Base-by-base conservation (phyloP, 1,140 invertebrate species). In the Drosophila ambigua region DNA sequence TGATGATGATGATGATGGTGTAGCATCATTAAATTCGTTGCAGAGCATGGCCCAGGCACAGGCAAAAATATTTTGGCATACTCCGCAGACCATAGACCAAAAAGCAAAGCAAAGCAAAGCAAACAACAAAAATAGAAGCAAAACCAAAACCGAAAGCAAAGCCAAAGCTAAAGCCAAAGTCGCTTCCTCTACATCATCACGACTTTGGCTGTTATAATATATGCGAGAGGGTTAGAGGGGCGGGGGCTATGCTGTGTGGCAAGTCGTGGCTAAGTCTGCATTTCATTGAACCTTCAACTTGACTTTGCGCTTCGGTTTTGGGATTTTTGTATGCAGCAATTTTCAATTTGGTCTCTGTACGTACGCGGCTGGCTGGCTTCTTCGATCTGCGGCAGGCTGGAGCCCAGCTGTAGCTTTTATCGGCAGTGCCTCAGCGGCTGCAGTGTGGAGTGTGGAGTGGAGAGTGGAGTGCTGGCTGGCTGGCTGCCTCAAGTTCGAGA, bases 261-360 rank as follows among this genome's bases (percentile, higher is more conserved):
- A 87, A 69, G 52, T 69, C 67, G 67, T 69, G 67, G 67, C 64
- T 50, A 69, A 64, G 75, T 82, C 82, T 73, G 82, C 78, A 87
- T 87, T 88, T 87, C 83, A 82, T 87, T 87, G 83, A 87, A 88
- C 83, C 83, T 88, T 88, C 84, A 88, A 88, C 83, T 88, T 88
- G 83, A 89, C 83, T 88, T 83, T 88, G 62, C 45, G n/a, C 23
- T 39, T 24, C 45, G 45, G 28, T 2, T 60, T 51, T 51, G 24
- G 45, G 57, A 53, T 59, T 59, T 48, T 48, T 68, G 31, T 58
- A 74, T 63, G 58, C 66, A 62, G 57, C 73, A 79, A 28, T 85
- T 84, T 84, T 84, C 80, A 84, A 84, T 84, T 84, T 85, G 64
- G 71, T 63, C 35, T 39, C 64, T 35, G 20, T 50, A 15, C n/a